Evolutionary conservation across 2,113 vertebrate species (phyloP), one percentile per base, ranked within the genome.

Genomic region (Cyanocitta stelleri): DNA sequence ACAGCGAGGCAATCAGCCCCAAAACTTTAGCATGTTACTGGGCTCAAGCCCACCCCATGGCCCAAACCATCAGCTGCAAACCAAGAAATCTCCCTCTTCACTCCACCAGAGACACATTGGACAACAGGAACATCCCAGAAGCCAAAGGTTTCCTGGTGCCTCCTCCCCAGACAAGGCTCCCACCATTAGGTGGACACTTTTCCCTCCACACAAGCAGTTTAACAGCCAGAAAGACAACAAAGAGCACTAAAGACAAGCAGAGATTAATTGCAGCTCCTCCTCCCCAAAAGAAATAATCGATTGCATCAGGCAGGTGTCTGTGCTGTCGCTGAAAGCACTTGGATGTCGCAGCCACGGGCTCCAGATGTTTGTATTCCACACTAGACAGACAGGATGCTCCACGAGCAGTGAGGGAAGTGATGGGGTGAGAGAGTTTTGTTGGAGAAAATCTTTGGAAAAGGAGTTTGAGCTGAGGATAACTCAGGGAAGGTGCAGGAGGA

Each of bases 191-290:
- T 14, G 32, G 37, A 35, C 46, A 39, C 46, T 35, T 46, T 23
- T n/a, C 21, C 55, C 29, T 66, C 44, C 22, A 13, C 64, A 18
- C 32, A 4, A 46, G 43, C 43, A 27, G 43, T 29, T 83, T 12
- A 82, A 48, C 51, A 71, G 61, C n/a, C 79, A 75, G 48, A 26
- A 49, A 55, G 48, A 74, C 11, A 78, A 76, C 29, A 73, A 84
- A 69, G 89, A 61, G 48, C 39, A 51, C 51, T 32, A 41, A 72
- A 76, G 87, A 82, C 35, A 51, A 85, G 73, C 35, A 75, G 71
- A 89, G 85, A 82, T 89, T 71, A 85, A 94, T 77, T 69, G 66
- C 90, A 64, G 73, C 73, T 91, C 61, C 49, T 55, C 85, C 78
- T 89, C 77, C 81, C 78, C 64, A 5, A 61, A 87, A 81, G 66